phyloP scores from a whole-genome alignment of 2,888 invertebrate species.

The Cantharis flavilabris region DNA sequence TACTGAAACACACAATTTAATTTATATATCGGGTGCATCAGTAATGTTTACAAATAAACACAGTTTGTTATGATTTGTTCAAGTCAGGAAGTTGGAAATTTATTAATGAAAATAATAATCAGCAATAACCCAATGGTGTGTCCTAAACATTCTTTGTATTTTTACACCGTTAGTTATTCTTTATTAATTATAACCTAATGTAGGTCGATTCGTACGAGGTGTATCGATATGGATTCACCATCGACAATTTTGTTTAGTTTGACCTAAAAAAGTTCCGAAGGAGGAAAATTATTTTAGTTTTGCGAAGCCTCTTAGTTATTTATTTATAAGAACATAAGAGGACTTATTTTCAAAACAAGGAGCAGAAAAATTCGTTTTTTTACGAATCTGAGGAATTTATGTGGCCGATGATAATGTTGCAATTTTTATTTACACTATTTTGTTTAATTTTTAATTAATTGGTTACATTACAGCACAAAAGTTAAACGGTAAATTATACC shows the following conservation, averaged over 20 bases:
- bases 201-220: neutral
- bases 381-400: too few species aligned
- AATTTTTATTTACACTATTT: too few species aligned
- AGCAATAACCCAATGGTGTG: neutral
- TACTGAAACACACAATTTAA: neutral
- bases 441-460: too few species aligned
- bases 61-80: neutral
- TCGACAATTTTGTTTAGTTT: neutral
- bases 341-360: too few species aligned
- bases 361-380: too few species aligned
- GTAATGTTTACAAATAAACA: neutral
- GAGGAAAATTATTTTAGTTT: neutral
- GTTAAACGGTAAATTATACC: too few species aligned
- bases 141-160: neutral
- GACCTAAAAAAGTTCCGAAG: neutral
- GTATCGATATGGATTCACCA: neutral
- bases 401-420: too few species aligned
- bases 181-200: neutral
- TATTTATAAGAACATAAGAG: too few species aligned
- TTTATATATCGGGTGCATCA: neutral
- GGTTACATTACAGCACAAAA: too few species aligned
- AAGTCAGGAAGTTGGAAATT: neutral
- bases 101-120: constrained; percentile 2
- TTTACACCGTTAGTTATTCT: neutral
- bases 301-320: neutral